Conservation (phyloP, 2,113 vertebrate genomes). For the Cephalopholis sonnerati region DNA sequence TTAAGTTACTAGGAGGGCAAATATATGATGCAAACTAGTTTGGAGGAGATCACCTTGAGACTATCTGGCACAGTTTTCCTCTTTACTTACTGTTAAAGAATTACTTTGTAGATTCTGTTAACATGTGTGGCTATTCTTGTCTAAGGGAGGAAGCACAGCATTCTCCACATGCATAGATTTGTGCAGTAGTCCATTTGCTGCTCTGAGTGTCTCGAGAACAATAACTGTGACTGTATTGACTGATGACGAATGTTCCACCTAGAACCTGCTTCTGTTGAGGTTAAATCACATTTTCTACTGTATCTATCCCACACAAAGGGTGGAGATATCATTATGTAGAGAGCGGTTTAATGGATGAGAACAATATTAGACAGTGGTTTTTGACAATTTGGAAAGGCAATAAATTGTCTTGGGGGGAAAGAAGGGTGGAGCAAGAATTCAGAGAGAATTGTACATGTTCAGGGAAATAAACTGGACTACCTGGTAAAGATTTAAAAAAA, state of each 20-base stretch:
- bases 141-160: background rate
- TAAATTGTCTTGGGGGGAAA: constrained; percentile 15
- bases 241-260: constrained; percentile 37
- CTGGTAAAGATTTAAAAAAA: background rate
- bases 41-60: constrained; percentile 3
- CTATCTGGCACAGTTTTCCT: background rate
- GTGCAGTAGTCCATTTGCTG: constrained; percentile 1
- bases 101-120: constrained; percentile 11
- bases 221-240: constrained; percentile 43
- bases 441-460: background rate
- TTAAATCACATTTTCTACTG: constrained; percentile 28
- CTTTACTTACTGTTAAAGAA: constrained; percentile 9
- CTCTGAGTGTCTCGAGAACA: constrained; percentile 23
- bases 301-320: constrained; percentile 36
- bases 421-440: constrained; percentile 19
- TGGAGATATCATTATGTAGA: constrained; percentile 36
- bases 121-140: background rate
- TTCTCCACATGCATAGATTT: constrained; percentile 5
- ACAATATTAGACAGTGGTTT: constrained; percentile 4
- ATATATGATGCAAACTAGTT: constrained; percentile 1
- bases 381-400: constrained; percentile 18
- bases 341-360: constrained; percentile 33
- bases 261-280: constrained; percentile 39
- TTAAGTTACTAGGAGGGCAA: background rate
- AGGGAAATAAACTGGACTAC: background rate